Evolutionary conservation across 2,113 vertebrate species (phyloP).

Genomic region (Cariama cristata): DNA sequence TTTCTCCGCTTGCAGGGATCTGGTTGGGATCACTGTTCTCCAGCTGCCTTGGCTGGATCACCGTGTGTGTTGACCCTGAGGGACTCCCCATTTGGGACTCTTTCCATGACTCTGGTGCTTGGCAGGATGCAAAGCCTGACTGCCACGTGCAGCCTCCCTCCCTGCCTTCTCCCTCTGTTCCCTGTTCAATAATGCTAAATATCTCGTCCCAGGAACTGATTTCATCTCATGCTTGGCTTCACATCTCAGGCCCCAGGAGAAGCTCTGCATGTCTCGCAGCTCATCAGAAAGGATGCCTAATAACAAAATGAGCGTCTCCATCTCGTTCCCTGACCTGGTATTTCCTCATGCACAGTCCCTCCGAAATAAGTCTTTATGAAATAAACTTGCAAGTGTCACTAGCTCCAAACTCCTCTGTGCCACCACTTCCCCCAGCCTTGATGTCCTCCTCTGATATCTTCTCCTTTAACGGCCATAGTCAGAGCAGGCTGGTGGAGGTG

Average conservation of each 20-base stretch:
- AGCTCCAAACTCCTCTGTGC: background rate
- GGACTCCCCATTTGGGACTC: background rate
- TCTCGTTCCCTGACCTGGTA: background rate
- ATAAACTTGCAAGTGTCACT: background rate
- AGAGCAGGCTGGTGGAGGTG: background rate
- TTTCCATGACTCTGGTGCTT: background rate
- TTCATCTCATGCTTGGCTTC: background rate
- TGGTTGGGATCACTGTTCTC: background rate
- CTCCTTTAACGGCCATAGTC: background rate
- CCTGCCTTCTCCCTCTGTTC: fast-evolving
- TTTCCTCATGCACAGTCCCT: background rate
- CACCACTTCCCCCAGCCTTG: background rate
- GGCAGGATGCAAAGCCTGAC: background rate
- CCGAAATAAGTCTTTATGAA: background rate
- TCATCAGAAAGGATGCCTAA: background rate
- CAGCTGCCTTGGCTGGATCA: background rate
- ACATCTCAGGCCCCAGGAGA: background rate
- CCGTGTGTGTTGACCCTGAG: fast-evolving
- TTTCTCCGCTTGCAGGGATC: background rate
- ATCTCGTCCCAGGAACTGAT: background rate
- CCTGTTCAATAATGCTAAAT: background rate
- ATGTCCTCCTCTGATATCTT: background rate
- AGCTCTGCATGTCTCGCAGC: background rate
- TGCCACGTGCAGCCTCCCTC: fast-evolving
- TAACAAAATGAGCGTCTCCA: background rate